A percentile compares a stretch with the other conserved stretches of the same genome.
phyloP scores from a whole-genome alignment of 2,113 vertebrate genomes.

The Typhlomys cinereus region DNA sequence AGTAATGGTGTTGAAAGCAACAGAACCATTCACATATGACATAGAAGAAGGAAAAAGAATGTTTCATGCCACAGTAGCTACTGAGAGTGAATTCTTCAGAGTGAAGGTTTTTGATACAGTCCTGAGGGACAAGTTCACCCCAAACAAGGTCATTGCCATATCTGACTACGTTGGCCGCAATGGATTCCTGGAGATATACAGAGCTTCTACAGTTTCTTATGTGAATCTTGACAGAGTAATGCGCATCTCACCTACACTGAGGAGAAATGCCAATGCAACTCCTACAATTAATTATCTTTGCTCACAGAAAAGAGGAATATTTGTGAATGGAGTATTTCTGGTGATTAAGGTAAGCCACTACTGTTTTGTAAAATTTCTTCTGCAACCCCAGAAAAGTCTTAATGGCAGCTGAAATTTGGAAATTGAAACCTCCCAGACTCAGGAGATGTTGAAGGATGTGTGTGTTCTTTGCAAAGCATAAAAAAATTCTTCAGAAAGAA shows the following conservation, averaged over 20 bases:
- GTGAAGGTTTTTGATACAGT: background rate
- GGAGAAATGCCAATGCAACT: background rate
- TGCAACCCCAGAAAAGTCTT: background rate
- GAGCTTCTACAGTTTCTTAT: background rate
- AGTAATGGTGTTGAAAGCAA: conserved; percentile 55
- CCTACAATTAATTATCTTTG: conserved; percentile 44
- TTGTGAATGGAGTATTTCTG: conserved; percentile 40
- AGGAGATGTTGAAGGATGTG: too few species aligned
- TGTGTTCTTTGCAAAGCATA: background rate
- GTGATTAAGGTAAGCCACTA: conserved; percentile 43
- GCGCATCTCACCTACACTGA: background rate
- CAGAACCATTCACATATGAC: background rate
- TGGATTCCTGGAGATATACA: background rate
- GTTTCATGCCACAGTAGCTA: conserved; percentile 66
- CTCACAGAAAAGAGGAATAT: background rate
- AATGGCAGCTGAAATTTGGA: background rate
- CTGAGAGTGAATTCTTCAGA: background rate
- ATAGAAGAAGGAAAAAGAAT: background rate
- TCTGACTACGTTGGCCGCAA: background rate
- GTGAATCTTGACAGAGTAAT: background rate
- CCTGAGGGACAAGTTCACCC: background rate
- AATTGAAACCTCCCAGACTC: background rate
- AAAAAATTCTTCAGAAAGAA: background rate
- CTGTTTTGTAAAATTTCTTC: background rate
- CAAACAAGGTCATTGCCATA: background rate